Evolutionary conservation across 2,113 vertebrate species (phyloP), one percentile per base, ranked within the genome.

Genomic region (Tychaedon coryphoeus): DNA sequence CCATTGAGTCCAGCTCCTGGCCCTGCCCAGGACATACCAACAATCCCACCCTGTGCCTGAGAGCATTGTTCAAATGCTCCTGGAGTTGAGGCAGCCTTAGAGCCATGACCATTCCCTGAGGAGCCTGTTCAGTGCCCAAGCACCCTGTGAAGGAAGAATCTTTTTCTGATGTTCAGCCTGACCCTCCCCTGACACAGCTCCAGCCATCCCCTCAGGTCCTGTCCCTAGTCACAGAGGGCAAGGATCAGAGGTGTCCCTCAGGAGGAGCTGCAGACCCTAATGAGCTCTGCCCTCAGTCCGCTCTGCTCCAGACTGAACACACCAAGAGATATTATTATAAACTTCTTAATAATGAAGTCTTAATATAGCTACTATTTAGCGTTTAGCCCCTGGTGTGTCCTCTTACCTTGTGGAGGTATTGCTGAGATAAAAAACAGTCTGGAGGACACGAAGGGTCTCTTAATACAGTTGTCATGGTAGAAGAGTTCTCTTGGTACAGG

Each of bases 191-290:
- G 56, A 12, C 62, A 7, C 31, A 36, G 31, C 48, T 70, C 48
- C 87, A 82, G 47, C 47, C 3, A 0, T 62, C 47, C 31, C 56
- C 19, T 70, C 22, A 34, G 42, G 17, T 48, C 25, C 48, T 62
- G 56, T 62, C 64, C 22, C 56, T 90, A 29, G 17, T 54, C 62
- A 23, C 6, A 2, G 40, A 28, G 31, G 74, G n/a, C 53, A 67
- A 42, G 47, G 33, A 10, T 47, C 0, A 0, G 60, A 74, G 47
- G 40, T 61, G n/a, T 60, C n/a, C 54, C 47, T 34, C 4, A 0
- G 29, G 61, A 75, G 62, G 20, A 61, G 25, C n/a, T 69, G 29
- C 47, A 69, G 62, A 58, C 47, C 61, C 54, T 10, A 18, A 19
- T 56, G 40, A 70, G 18, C 14, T 83, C 40, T 70, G 48, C 23